Conservation (phyloP, 2,113 vertebrate species). For the Leptocoma aspasia region DNA sequence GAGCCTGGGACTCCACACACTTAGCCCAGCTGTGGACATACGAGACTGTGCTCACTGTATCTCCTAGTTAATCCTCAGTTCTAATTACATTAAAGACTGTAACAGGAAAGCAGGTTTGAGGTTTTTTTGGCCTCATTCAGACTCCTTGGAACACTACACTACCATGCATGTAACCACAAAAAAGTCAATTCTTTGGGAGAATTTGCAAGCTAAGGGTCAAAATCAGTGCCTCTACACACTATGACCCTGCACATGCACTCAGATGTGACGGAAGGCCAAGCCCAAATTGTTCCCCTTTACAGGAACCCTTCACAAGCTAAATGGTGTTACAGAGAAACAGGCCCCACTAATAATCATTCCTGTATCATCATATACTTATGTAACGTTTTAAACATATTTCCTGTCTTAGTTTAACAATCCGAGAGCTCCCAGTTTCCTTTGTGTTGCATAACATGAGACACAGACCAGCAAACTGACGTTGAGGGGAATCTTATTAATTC, state of each 20-base stretch:
- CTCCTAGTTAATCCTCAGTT: background rate
- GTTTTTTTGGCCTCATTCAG: background rate
- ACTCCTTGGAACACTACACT: background rate
- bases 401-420: background rate
- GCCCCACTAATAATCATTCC: background rate
- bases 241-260: fast-evolving
- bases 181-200: fast-evolving
- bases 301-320: background rate
- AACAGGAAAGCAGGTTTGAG: background rate
- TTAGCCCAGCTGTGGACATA: background rate
- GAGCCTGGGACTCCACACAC: background rate
- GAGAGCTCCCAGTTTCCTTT: background rate
- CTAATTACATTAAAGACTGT: background rate
- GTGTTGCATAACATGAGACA: background rate
- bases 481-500: background rate
- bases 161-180: background rate
- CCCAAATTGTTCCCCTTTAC: background rate
- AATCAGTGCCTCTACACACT: fast-evolving
- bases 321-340: background rate
- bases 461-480: background rate
- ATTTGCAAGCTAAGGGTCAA: background rate
- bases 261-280: background rate
- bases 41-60: fast-evolving
- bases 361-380: background rate
- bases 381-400: background rate